phyloP scores from a whole-genome alignment of 1,140 invertebrate genomes.

The Saccostrea cuccullata region DNA sequence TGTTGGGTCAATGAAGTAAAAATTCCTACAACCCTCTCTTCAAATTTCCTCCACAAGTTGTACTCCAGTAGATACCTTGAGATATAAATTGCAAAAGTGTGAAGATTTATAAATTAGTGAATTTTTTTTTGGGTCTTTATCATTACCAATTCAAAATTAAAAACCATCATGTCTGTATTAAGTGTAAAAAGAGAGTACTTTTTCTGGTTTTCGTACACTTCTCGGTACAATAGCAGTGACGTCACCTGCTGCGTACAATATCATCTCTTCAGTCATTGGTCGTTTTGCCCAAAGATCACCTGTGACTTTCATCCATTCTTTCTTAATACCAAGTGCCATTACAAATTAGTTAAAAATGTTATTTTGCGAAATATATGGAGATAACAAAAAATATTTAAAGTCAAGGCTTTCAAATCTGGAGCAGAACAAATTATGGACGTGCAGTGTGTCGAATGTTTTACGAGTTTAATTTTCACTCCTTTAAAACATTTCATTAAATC shows the following conservation, averaged over 20 bases:
- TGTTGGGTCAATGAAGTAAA: constrained; percentile 5
- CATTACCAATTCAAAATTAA: neutral
- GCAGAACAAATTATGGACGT: too few relatives aligned
- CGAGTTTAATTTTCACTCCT: neutral
- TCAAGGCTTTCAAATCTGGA: too few relatives aligned
- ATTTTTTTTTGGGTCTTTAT: neutral
- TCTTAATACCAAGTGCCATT: neutral
- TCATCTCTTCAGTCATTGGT: constrained; percentile 94
- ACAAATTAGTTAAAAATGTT: too few relatives aligned
- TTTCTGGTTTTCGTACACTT: constrained; percentile 89
- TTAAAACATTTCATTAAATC: too few relatives aligned
- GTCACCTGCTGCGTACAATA: constrained; percentile 93
- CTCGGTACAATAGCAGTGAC: constrained; percentile 91
- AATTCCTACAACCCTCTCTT: constrained; percentile 40
- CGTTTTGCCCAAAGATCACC: constrained; percentile 94
- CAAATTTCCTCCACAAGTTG: neutral
- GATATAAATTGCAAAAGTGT: neutral
- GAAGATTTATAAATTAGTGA: neutral
- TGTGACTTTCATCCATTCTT: constrained; percentile 81
- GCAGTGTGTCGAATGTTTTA: neutral
- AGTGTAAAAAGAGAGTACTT: constrained; percentile 76
- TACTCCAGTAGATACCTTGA: neutral
- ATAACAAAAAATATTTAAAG: too few relatives aligned
- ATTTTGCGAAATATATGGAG: too few relatives aligned
- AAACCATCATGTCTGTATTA: neutral